Conservation (phyloP, 2,888 invertebrate species). For the Phasia obesa region DNA sequence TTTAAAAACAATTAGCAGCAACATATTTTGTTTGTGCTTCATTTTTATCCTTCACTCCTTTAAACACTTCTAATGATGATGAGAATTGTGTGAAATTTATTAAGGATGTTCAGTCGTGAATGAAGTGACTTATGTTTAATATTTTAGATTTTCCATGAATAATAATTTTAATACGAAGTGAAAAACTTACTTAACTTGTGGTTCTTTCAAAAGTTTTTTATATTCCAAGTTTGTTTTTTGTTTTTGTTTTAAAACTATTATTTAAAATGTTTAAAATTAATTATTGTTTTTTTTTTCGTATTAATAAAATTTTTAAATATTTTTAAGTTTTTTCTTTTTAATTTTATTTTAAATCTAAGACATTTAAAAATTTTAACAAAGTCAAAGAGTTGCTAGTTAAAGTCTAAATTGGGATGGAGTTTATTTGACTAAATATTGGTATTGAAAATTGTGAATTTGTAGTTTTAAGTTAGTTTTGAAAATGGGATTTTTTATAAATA, state of each 20-base stretch:
- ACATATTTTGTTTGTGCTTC: no score
- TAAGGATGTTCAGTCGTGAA: no score
- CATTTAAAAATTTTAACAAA: slow-evolving; percentile 33
- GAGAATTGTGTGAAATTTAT: no score
- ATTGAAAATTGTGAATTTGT: slow-evolving; percentile 6
- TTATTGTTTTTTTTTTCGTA: slow-evolving; percentile 22
- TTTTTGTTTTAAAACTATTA: not conserved
- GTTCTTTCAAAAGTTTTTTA: not conserved
- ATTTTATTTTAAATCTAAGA: slow-evolving; percentile 32
- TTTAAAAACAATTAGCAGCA: no score
- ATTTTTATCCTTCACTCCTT: no score
- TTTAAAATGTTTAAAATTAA: slow-evolving; percentile 13
- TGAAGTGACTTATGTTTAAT: no score
- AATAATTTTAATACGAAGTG: no score
- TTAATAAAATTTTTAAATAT: slow-evolving; percentile 4
- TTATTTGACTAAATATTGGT: slow-evolving; percentile 13
- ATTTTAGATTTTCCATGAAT: no score
- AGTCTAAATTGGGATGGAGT: slow-evolving; percentile 57
- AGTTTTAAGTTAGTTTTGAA: not conserved
- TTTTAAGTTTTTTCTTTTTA: slow-evolving; percentile 9
- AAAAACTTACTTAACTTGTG: not conserved
- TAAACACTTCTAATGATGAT: no score
- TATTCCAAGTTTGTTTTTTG: not conserved
- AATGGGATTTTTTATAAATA: not conserved
- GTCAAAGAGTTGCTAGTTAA: slow-evolving; percentile 48